A percentile compares a stretch with the other conserved stretches of the same genome.
These are phyloP conservation scores for Parauchenoglanis punctatus DNA, from an alignment of 2,797 vertebrate genomes.

Conservation along the genomic window DNA sequence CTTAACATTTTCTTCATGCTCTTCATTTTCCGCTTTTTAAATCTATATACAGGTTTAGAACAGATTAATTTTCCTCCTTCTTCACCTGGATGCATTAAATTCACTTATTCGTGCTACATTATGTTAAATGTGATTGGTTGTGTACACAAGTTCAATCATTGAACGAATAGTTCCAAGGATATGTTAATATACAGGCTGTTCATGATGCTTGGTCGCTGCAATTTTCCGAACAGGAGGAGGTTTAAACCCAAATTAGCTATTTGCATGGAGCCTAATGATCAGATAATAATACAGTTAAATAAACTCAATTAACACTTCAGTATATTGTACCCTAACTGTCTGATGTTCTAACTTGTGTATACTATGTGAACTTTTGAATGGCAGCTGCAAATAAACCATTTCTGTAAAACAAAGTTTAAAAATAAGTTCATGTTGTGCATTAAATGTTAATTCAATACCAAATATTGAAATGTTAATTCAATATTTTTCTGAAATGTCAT, in stretches of 20 bases:
- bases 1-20: not conserved
- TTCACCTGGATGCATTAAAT: not conserved
- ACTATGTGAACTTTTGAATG: not conserved
- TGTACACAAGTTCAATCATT: not conserved
- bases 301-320: not conserved
- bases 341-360: not conserved
- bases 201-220: not conserved
- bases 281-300: not conserved
- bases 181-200: too few species aligned
- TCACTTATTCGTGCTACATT: not conserved
- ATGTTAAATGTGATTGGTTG: not conserved
- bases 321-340: not conserved
- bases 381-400: not conserved
- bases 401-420: not conserved
- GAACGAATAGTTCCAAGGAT: not conserved
- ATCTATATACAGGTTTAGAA: not conserved
- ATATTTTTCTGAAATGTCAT: not conserved
- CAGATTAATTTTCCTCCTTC: not conserved
- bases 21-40: not conserved
- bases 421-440: not conserved
- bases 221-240: not conserved
- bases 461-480: too few species aligned
- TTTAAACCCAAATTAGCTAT: not conserved
- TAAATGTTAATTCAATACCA: not conserved
- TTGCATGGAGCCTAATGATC: not conserved